Conservation (phyloP, 1,140 invertebrate species). For the Saccostrea echinata region DNA sequence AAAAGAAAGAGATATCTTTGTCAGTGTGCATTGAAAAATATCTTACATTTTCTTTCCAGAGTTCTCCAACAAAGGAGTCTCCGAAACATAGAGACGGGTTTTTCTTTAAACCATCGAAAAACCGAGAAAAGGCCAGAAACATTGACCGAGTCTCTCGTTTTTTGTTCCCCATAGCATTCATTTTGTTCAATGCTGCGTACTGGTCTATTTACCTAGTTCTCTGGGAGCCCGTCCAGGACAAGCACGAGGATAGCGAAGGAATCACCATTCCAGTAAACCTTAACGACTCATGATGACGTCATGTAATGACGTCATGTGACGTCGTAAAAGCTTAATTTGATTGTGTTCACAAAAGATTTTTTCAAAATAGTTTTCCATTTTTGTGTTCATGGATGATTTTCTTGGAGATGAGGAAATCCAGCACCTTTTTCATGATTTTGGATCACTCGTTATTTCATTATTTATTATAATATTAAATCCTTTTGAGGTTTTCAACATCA, state of each 20-base stretch:
- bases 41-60: neutral
- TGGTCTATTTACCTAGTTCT: constrained; percentile 45
- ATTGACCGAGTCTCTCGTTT: constrained; percentile 48
- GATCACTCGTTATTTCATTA: no score
- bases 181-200: constrained; percentile 45
- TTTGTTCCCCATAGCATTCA: constrained; percentile 44
- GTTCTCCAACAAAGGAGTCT: neutral
- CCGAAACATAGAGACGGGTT: neutral
- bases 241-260: neutral
- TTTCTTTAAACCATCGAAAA: constrained; percentile 18
- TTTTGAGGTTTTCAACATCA: no score
- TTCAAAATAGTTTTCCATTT: neutral
- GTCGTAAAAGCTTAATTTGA: neutral
- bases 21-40: neutral
- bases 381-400: neutral
- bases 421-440: no score
- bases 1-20: neutral
- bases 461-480: no score
- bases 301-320: neutral
- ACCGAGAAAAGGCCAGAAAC: constrained; percentile 52
- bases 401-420: no score
- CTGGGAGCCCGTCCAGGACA: constrained; percentile 14
- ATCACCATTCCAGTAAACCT: neutral
- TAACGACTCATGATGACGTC: neutral
- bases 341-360: neutral